Conservation (phyloP, 2,113 vertebrate species). For the Excalfactoria chinensis region DNA sequence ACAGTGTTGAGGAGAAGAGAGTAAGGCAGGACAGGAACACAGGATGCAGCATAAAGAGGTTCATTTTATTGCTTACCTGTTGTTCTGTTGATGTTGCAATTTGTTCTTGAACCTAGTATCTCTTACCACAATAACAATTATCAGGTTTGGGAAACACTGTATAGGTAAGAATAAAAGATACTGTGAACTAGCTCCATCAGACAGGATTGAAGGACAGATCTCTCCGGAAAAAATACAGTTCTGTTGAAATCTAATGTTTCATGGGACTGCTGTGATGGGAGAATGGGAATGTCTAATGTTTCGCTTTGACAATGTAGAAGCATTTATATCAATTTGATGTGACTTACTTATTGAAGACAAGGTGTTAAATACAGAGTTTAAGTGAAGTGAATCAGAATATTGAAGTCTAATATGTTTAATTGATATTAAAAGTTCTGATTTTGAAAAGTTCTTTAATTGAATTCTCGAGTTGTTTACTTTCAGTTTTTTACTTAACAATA, state of each 20-base stretch:
- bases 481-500: background rate
- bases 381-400: background rate
- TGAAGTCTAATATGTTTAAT: background rate
- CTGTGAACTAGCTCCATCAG: background rate
- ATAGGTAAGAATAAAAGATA: background rate
- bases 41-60: background rate
- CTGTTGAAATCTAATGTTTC: background rate
- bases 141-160: background rate
- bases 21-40: background rate
- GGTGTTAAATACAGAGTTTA: background rate
- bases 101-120: background rate
- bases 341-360: background rate
- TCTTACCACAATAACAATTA: background rate
- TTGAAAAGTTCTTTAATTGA: background rate
- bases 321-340: slow-evolving; percentile 15
- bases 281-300: background rate
- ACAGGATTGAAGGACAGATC: background rate
- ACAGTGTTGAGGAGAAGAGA: background rate
- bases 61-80: background rate
- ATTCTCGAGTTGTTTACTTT: background rate
- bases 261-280: background rate
- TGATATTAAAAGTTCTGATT: background rate
- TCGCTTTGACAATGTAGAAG: background rate
- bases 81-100: background rate
- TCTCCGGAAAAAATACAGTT: background rate